Evolutionary conservation across 2,888 invertebrate genomes (phyloP), one percentile per base, ranked within the genome.

Genomic region (Cataglyphis rosenhaueri): DNA sequence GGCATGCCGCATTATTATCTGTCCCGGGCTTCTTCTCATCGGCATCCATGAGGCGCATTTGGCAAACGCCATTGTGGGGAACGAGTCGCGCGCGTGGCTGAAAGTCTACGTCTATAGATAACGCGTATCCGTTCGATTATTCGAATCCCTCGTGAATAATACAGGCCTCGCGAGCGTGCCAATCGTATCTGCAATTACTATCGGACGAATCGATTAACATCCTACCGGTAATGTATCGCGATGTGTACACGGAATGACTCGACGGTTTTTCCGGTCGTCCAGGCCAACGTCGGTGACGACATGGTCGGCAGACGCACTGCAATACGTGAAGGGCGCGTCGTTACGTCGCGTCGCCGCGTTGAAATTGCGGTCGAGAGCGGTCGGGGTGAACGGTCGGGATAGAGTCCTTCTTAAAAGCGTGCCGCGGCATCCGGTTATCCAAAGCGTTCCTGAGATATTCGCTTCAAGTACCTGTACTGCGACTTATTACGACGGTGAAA

Each of bases 341-440:
- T 79, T 79, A 79, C 12, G 78, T 21, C 78, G 73, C 25, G 78
- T 21, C 78, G 73, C 78, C 78, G 18, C 25, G 44, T n/a, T 73
- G 73, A 79, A 79, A 79, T 79, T 79, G 78, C 78, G 78, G 78
- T 78, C 78, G 78, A 78, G 78, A 41, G 70, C 57, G 57, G 78
- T 9, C 73, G 78, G 73, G 78, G 73, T 79, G 78, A 79, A 79
- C 59, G 78, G 73, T 79, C 78, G 78, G 71, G 44, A 79, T 71
- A 79, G 73, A 71, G 71, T 44, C 25, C 73, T 71, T 44, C 32
- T 79, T 78, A 79, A 79, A 78, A 79, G 73, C 78, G 73, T 79
- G 59, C 73, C 73, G 29, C 35, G 59, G 78, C 78, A 79, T 79
- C 44, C 59, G 18, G 44, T 79, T 79, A 59, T 59, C 59, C 73